These are phyloP conservation scores for Trinorchestia longiramus DNA, from an alignment of 1,140 invertebrate species.

Conservation along the genomic window DNA sequence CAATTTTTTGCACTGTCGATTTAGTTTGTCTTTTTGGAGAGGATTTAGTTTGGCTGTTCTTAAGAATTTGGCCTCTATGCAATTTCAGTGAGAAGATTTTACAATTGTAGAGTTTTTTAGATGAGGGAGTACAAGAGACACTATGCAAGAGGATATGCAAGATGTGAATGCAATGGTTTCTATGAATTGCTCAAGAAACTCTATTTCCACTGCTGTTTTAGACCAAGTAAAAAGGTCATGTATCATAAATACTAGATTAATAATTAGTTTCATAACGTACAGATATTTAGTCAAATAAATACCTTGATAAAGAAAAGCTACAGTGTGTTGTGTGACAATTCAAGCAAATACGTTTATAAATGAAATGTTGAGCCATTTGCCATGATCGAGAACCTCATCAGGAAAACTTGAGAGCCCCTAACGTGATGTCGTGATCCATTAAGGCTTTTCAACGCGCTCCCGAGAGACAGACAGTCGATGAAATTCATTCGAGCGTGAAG, in stretches of 20 bases:
- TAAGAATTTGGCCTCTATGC: neutral
- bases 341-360: neutral
- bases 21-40: too few relatives aligned
- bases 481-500: neutral
- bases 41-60: neutral
- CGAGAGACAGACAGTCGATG: neutral
- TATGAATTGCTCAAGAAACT: neutral
- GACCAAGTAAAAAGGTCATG: neutral
- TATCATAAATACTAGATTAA: neutral
- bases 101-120: neutral
- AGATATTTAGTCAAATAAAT: too few relatives aligned
- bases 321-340: neutral
- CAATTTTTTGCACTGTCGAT: neutral
- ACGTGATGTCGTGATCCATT: neutral
- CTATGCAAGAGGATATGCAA: neutral
- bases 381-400: neutral
- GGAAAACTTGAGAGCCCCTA: neutral
- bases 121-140: neutral
- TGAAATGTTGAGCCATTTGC: neutral
- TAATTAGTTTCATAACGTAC: neutral
- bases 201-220: neutral
- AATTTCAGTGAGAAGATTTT: neutral
- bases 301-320: neutral
- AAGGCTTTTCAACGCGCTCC: neutral
- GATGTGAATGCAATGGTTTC: neutral